Evolutionary conservation across 2,888 invertebrate genomes (phyloP).

Genomic region (Uropetala carovei): DNA sequence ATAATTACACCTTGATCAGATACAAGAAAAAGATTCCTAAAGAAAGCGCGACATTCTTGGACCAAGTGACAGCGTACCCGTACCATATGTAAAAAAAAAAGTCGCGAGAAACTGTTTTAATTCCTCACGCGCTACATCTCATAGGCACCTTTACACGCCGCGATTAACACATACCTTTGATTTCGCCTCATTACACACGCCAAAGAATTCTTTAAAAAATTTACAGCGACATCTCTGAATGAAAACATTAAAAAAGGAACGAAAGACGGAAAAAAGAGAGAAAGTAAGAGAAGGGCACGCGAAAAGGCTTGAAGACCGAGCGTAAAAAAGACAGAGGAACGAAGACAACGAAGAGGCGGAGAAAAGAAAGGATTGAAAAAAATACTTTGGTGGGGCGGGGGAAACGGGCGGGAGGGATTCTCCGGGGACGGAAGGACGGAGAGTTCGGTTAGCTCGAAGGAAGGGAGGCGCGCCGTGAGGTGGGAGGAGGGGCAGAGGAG

Average conservation of each 20-base stretch:
- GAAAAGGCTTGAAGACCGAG: not conserved
- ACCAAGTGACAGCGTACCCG: not conserved
- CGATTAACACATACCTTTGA: not conserved
- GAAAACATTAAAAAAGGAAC: not conserved
- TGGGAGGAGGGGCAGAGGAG: constrained; percentile 66
- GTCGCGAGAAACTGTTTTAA: not conserved
- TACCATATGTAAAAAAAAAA: not conserved
- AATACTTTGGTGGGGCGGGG: constrained; percentile 21
- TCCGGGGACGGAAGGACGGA: constrained; percentile 65
- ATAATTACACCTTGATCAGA: too few species aligned
- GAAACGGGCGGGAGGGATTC: constrained; percentile 9
- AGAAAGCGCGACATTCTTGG: not conserved
- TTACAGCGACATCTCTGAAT: not conserved
- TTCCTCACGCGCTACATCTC: not conserved
- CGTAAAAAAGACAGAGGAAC: constrained; percentile 56
- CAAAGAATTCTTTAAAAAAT: not conserved
- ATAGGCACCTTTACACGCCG: not conserved
- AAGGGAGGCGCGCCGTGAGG: constrained; percentile 68
- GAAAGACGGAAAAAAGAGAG: not conserved
- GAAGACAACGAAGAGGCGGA: constrained; percentile 37
- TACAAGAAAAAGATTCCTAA: too few species aligned
- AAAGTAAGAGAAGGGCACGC: not conserved
- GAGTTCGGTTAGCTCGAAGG: constrained; percentile 8
- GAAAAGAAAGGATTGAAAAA: constrained; percentile 30
- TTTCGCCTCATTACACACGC: not conserved